Evolutionary conservation across 2,113 vertebrate species (phyloP).

Genomic region (Chrysemys picta): DNA sequence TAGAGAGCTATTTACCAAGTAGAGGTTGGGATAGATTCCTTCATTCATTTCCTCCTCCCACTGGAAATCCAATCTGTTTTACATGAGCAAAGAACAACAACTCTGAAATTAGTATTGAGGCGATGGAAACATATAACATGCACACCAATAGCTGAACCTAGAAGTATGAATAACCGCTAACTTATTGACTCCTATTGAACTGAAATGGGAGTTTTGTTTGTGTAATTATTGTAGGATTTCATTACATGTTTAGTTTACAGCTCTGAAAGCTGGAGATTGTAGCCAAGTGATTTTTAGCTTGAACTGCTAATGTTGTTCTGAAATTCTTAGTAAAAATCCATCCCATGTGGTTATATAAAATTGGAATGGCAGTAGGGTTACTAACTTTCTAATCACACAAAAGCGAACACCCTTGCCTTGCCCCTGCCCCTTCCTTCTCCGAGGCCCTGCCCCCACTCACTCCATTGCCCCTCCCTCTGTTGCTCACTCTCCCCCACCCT

Average conservation of each 20-base stretch:
- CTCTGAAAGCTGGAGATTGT: conserved; percentile 5
- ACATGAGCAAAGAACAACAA: background rate
- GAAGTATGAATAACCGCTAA: background rate
- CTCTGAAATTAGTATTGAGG: background rate
- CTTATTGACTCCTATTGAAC: conserved; percentile 10
- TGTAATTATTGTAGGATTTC: background rate
- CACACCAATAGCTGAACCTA: background rate
- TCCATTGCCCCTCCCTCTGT: too few relatives aligned
- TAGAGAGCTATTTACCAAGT: conserved; percentile 13
- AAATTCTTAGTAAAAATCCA: background rate
- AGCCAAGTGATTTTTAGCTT: conserved; percentile 9
- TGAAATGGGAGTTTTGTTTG: conserved; percentile 13
- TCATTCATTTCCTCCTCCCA: conserved; percentile 26
- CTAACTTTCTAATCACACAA: too few relatives aligned
- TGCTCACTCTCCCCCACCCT: too few relatives aligned
- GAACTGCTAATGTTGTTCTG: background rate
- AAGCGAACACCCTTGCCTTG: too few relatives aligned
- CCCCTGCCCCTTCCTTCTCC: too few relatives aligned
- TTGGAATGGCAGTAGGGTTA: background rate
- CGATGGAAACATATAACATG: background rate
- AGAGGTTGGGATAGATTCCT: conserved; percentile 4
- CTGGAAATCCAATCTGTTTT: conserved; percentile 5
- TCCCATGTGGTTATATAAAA: background rate
- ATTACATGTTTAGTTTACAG: background rate
- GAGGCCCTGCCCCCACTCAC: too few relatives aligned